These are phyloP conservation scores for Cotesia congregata DNA, from an alignment of 2,888 invertebrate genomes.

Conservation along the genomic window DNA sequence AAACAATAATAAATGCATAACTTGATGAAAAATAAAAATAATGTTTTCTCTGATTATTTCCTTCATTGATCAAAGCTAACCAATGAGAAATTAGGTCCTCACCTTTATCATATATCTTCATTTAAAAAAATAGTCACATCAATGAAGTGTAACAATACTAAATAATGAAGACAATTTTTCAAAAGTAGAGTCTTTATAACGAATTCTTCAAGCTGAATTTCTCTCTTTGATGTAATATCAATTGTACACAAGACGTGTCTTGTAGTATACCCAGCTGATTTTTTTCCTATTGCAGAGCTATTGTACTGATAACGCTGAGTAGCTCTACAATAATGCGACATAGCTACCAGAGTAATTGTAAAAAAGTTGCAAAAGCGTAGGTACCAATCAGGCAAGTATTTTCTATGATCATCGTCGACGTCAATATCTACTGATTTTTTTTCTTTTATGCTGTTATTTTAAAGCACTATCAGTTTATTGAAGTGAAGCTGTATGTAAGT, in stretches of 20 bases:
- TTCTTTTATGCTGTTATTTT: background rate
- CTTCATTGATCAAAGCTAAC: background rate
- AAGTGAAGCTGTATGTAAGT: background rate
- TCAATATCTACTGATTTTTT: conserved; percentile 18
- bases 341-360: conserved; percentile 60
- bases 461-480: background rate
- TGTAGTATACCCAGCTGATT: background rate
- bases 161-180: background rate
- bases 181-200: background rate
- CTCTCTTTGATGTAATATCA: background rate
- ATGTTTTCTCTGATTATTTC: background rate
- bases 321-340: conserved; percentile 46
- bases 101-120: too few relatives aligned
- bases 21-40: background rate
- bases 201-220: background rate
- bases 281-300: conserved; percentile 46
- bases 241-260: background rate
- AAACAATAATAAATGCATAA: conserved; percentile 31
- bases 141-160: background rate
- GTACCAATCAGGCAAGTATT: conserved; percentile 61
- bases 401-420: conserved; percentile 46
- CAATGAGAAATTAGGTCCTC: too few relatives aligned
- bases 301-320: conserved; percentile 52
- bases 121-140: too few relatives aligned
- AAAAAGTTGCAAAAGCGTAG: conserved; percentile 62